Conservation (phyloP, 2,888 invertebrate species). For the Caenorhabditis doughertyi region DNA sequence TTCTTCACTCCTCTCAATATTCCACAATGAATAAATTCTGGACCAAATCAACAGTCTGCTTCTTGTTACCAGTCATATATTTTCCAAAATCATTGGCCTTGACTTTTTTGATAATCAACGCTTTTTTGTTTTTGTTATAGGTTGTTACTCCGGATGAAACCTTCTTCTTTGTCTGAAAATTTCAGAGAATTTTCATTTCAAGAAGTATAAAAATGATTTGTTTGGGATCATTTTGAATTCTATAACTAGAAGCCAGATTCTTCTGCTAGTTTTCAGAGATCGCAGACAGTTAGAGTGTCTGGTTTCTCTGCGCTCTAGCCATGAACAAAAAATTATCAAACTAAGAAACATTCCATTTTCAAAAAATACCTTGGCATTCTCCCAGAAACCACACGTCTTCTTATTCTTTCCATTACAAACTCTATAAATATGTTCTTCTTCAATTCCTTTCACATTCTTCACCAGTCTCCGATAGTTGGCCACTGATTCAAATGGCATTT, state of each 20-base stretch:
- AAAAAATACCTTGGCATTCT: background rate
- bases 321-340: too few relatives aligned
- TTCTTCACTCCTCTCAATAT: too few relatives aligned
- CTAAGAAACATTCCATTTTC: too few relatives aligned
- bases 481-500: background rate
- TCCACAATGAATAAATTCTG: too few relatives aligned
- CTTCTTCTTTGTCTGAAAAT: constrained; percentile 22
- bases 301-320: background rate
- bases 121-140: constrained; percentile 16
- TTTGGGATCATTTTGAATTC: too few relatives aligned
- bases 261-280: too few relatives aligned
- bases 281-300: background rate
- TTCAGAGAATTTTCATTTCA: too few relatives aligned
- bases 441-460: too few relatives aligned
- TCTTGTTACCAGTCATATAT: background rate
- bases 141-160: background rate
- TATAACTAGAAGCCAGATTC: too few relatives aligned
- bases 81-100: background rate
- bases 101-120: background rate
- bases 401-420: background rate
- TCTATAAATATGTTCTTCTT: background rate
- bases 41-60: too few relatives aligned
- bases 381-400: background rate
- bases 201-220: too few relatives aligned
- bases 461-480: background rate